Conservation (phyloP, 1,140 invertebrate genomes). For the Drosophila eugracilis region DNA sequence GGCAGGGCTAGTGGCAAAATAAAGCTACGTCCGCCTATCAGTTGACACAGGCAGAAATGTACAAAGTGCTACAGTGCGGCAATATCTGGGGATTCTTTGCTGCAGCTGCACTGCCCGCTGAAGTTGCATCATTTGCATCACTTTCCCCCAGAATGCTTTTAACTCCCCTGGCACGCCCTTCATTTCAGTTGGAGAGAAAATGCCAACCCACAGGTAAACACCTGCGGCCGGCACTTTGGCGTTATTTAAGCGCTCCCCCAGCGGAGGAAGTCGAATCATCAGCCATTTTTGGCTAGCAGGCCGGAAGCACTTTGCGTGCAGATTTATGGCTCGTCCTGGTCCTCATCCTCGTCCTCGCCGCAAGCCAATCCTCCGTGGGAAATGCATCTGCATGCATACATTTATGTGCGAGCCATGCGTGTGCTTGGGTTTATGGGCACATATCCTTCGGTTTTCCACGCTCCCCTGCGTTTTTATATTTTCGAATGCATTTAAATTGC, state of each 20-base stretch:
- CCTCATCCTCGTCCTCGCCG: too few species aligned
- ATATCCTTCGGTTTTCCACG: constrained; percentile 30
- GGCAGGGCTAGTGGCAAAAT: background rate
- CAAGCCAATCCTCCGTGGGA: constrained; percentile 37
- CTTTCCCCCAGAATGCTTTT: constrained; percentile 17
- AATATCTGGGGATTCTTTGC: constrained; percentile 15
- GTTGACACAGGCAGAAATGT: constrained; percentile 34
- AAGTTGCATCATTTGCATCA: constrained; percentile 62
- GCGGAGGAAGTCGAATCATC: constrained; percentile 29
- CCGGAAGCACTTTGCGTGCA: constrained; percentile 73
- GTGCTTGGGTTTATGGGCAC: constrained; percentile 23
- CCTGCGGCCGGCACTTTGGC: constrained; percentile 62
- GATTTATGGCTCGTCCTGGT: constrained; percentile 72
- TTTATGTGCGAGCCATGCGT: constrained; percentile 3
- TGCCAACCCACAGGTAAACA: constrained; percentile 32
- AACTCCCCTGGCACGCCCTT: too few species aligned
- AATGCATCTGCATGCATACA: constrained; percentile 12
- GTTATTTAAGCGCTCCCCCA: constrained; percentile 57
- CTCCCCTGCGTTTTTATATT: constrained; percentile 18
- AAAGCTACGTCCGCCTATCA: constrained; percentile 39
- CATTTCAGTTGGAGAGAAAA: too few species aligned
- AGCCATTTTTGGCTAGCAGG: constrained; percentile 58
- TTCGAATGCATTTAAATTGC: constrained; percentile 58
- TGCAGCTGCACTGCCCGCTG: constrained; percentile 24
- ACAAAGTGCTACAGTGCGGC: constrained; percentile 34